Evolutionary conservation across 2,888 invertebrate genomes (phyloP), one percentile per base, ranked within the genome.

Genomic region (Myopa tessellatipennis): DNA sequence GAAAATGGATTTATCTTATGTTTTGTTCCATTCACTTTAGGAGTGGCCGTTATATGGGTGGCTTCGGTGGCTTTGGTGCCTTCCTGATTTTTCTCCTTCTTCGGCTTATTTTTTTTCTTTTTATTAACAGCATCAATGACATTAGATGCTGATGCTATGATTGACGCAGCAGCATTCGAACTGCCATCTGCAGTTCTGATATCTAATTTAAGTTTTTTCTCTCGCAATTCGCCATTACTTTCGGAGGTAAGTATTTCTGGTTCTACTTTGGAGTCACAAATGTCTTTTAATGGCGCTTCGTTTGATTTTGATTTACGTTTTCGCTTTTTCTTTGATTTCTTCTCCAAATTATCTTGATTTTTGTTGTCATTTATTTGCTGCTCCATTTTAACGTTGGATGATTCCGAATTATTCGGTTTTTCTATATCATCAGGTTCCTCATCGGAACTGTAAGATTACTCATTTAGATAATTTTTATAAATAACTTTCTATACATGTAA

Each of bases 391-490:
- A 45, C 7, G 7, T 26, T 26, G 67, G 18, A n/a, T 40, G 18
- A n/a, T 72, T 69, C 10, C 8, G 7, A 5, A 60, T 71, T 65
- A 34, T 7, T 65, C 12, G 40, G 69, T 77, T 34, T 77, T 79
- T 18, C 80, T 82, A 12, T 85, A 55, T 85, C 85, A n/a, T 89
- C 83, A 5, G 85, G 83, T 61, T 86, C 86, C 26, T 89, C 90
- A 45, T 90, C 87, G 14, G 89, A 89, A 8, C 88, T 87, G 50
- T 75, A 78, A 63, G 40, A 75, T 40, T 2, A 72, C 3, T 34
- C 12, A 65, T 1, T 60, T 8, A 61, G n/a, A 18, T 40, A 8
- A 61, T 18, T 7, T 34, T 81, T 61, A 38, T 71, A 72, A 12
- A 60, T 6, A 4, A 71, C 34, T n/a, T 58, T n/a, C 34, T 4